phyloP scores from a whole-genome alignment of 2,797 vertebrate species.

The Falco cherrug region DNA sequence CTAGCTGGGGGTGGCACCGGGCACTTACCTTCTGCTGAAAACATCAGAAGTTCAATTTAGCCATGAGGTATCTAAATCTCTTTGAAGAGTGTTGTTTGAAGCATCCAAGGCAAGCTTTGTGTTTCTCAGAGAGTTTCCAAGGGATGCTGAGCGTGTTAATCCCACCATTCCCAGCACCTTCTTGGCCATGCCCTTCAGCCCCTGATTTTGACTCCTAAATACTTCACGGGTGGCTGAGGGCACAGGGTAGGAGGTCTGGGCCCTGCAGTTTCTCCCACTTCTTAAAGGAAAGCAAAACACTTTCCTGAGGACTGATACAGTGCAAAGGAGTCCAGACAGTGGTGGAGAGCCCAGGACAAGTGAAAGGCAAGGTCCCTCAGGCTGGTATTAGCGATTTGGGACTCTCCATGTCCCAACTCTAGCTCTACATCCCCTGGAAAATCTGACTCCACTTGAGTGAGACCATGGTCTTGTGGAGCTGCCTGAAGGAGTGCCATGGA shows the following conservation, averaged over 20 bases:
- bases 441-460: neutral
- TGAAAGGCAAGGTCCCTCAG: neutral
- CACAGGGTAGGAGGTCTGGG: neutral
- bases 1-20: neutral
- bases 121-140: neutral
- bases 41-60: neutral
- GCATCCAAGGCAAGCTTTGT: rapidly evolving
- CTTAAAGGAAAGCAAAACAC: neutral
- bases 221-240: neutral
- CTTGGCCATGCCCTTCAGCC: rapidly evolving
- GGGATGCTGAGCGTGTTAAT: neutral
- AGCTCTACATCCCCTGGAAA: neutral
- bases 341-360: neutral
- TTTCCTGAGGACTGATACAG: neutral
- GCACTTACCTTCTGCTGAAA: neutral
- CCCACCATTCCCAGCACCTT: neutral
- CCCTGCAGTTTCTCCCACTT: neutral
- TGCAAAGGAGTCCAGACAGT: neutral
- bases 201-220: neutral
- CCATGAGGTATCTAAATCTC: neutral
- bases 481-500: neutral
- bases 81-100: neutral
- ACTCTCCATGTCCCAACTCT: neutral
- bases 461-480: neutral
- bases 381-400: neutral